Percentiles rank a stretch among this genome's conserved stretches.
Evolutionary conservation across 2,888 invertebrate genomes (phyloP).

Genomic region (Dichetophora obliterata): DNA sequence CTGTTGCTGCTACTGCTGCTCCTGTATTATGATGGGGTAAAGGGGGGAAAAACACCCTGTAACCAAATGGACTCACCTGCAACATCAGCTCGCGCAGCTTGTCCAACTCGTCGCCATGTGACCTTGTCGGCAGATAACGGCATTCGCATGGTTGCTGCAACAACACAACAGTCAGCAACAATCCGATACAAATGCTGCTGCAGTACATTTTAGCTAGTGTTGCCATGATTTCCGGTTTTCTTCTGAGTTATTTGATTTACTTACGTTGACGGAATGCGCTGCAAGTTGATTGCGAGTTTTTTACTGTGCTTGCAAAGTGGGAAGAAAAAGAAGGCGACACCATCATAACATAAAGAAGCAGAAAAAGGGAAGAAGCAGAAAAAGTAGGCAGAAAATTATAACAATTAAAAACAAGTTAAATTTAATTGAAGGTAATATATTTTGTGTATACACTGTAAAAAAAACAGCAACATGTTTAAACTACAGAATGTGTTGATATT

Average conservation of each 20-base stretch:
- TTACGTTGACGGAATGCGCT: background rate
- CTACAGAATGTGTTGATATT: too few species aligned
- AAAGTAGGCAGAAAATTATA: background rate
- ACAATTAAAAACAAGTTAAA: slow-evolving; percentile 29
- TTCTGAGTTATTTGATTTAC: slow-evolving; percentile 34
- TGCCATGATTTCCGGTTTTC: slow-evolving; percentile 49
- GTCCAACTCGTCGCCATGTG: slow-evolving; percentile 72
- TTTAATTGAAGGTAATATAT: background rate
- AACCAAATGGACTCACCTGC: slow-evolving; percentile 69
- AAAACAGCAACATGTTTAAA: too few species aligned
- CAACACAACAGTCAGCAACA: slow-evolving; percentile 58
- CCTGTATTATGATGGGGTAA: background rate
- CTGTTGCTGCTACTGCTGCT: slow-evolving; percentile 6
- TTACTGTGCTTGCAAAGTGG: background rate
- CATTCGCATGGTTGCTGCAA: slow-evolving; percentile 64
- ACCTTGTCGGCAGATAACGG: slow-evolving; percentile 72
- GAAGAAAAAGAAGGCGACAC: background rate
- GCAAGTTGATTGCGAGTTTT: background rate
- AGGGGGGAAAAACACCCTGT: too few species aligned
- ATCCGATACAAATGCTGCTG: slow-evolving; percentile 48
- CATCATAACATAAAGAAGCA: background rate
- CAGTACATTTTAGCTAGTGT: slow-evolving; percentile 37
- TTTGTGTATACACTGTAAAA: too few species aligned
- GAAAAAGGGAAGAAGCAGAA: background rate
- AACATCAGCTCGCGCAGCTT: slow-evolving; percentile 72